phyloP scores from a whole-genome alignment of 2,888 invertebrate species.

The Orchesellides sinensis region DNA sequence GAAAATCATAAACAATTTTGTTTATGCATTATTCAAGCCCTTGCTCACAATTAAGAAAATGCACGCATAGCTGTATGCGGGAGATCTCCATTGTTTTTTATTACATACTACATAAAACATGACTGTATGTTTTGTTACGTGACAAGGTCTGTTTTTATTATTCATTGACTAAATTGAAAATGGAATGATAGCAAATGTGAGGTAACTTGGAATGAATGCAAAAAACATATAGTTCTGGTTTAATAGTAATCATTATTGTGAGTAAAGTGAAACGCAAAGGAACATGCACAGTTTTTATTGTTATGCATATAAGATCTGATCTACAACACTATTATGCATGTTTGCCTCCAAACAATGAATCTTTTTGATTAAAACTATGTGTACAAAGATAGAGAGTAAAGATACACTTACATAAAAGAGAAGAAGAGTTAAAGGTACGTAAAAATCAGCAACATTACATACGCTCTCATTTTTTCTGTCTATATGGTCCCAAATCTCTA shows the following conservation, averaged over 20 bases:
- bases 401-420: neutral
- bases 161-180: slow-evolving; percentile 6
- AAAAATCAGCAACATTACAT: neutral
- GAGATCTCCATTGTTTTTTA: slow-evolving; percentile 19
- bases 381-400: neutral
- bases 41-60: slow-evolving; percentile 29
- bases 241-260: slow-evolving; percentile 21
- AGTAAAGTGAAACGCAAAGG: neutral
- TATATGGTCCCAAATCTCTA: neutral
- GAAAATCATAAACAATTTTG: neutral
- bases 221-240: slow-evolving; percentile 19
- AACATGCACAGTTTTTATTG: neutral
- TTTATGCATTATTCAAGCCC: neutral
- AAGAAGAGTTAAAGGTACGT: slow-evolving; percentile 36
- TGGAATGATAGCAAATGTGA: slow-evolving; percentile 9
- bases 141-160: slow-evolving; percentile 27
- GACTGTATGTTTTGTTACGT: slow-evolving; percentile 1
- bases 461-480: neutral
- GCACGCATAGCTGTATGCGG: slow-evolving; percentile 32
- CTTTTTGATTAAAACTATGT: neutral
- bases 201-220: slow-evolving; percentile 13
- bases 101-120: too few relatives aligned
- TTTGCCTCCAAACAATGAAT: slow-evolving; percentile 4
- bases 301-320: neutral
- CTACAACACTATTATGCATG: neutral